A percentile compares a stretch with the other conserved stretches of the same genome.
Evolutionary conservation across 1,140 invertebrate genomes (phyloP).

Genomic region (Panulirus ornatus): DNA sequence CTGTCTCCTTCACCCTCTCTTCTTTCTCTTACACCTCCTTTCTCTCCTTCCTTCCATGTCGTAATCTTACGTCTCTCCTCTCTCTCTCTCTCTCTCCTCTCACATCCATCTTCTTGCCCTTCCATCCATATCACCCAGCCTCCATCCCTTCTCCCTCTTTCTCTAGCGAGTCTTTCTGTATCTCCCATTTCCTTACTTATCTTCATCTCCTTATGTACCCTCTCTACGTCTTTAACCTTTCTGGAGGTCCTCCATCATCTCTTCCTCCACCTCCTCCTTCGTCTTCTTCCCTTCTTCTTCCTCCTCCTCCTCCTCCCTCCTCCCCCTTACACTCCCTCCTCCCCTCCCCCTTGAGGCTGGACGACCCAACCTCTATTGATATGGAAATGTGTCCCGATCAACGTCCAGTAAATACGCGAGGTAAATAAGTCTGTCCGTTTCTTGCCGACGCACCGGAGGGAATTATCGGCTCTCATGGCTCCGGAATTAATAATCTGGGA

Average conservation of each 20-base stretch:
- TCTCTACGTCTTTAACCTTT: no score
- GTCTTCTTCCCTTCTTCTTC: neutral
- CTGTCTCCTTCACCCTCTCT: neutral
- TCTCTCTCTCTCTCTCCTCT: neutral
- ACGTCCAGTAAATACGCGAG: constrained; percentile 33
- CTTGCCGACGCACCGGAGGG: neutral
- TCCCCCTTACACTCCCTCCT: neutral
- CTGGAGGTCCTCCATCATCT: no score
- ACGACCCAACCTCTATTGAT: constrained; percentile 9
- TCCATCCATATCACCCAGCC: neutral
- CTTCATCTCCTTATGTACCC: neutral
- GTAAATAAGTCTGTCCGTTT: neutral
- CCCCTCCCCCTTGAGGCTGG: neutral
- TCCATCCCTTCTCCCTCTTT: neutral
- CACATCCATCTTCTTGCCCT: neutral
- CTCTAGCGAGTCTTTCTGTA: neutral
- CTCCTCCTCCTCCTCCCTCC: neutral
- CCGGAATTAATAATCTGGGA: constrained; percentile 37
- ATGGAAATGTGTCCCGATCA: constrained; percentile 36
- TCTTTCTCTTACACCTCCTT: neutral
- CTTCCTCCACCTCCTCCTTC: neutral
- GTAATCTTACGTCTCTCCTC: no score
- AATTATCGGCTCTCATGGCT: constrained; percentile 11
- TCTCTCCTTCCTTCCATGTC: neutral
- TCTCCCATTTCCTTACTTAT: neutral